Conservation (phyloP, 2,113 vertebrate species). For the Platichthys stellatus region DNA sequence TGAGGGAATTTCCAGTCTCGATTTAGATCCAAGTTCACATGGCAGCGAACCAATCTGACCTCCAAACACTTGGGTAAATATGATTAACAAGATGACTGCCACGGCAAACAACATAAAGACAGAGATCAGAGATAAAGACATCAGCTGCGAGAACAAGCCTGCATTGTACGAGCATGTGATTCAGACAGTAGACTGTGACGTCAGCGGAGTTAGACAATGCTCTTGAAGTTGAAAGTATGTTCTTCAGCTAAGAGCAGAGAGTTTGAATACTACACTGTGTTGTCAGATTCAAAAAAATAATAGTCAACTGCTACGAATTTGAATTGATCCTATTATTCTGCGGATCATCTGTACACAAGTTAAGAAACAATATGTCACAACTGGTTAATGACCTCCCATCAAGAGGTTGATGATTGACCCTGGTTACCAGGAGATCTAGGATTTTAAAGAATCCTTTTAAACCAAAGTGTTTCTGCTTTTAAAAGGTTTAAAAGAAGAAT, state of each 20-base stretch:
- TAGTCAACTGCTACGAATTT: not conserved
- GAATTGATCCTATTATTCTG: not conserved
- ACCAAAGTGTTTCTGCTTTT: too few relatives aligned
- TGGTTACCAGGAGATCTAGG: too few relatives aligned
- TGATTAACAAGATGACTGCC: conserved; percentile 10
- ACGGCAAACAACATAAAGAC: conserved; percentile 18
- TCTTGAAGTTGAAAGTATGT: not conserved
- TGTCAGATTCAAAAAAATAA: not conserved
- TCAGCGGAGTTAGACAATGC: not conserved
- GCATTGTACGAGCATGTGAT: not conserved
- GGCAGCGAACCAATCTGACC: not conserved
- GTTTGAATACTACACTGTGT: not conserved
- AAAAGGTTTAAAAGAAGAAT: not conserved
- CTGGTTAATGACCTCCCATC: not conserved
- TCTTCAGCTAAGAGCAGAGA: too few relatives aligned
- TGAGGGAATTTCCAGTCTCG: conserved; percentile 14
- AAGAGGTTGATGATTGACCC: too few relatives aligned
- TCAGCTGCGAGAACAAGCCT: not conserved
- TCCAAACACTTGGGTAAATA: conserved; percentile 6
- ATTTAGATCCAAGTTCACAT: conserved; percentile 4
- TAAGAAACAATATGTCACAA: conserved; percentile 10
- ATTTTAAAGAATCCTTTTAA: too few relatives aligned
- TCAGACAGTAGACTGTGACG: not conserved
- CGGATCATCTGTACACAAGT: not conserved
- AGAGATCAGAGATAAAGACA: conserved; percentile 12